phyloP scores from a whole-genome alignment of 2,888 invertebrate genomes.

The Oligia strigilis region DNA sequence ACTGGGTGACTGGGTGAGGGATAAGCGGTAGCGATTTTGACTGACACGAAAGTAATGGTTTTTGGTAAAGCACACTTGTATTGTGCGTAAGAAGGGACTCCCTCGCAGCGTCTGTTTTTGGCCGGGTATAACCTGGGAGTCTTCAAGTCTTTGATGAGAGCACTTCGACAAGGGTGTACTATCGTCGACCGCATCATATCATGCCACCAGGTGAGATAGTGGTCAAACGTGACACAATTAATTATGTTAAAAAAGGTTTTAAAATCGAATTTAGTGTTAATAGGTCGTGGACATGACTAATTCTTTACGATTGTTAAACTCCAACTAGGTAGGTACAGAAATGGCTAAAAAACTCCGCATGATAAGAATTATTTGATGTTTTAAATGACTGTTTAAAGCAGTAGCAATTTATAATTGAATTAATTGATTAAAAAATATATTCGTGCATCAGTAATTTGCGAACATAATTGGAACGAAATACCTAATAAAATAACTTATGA shows the following conservation, averaged over 20 bases:
- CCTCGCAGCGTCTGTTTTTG: not conserved
- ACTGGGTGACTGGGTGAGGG: conserved; percentile 37
- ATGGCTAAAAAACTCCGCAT: not conserved
- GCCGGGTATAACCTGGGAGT: not conserved
- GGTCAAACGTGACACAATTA: not conserved
- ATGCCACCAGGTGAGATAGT: not conserved
- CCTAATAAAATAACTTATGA: conserved; percentile 14
- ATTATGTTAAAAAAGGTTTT: not conserved
- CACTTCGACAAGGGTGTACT: not conserved
- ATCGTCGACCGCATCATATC: not conserved
- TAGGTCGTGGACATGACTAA: not conserved
- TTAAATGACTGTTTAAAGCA: not conserved
- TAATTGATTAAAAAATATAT: conserved; percentile 18
- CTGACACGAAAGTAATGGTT: not conserved
- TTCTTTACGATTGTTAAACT: not conserved
- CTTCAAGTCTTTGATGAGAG: not conserved
- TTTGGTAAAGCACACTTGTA: not conserved
- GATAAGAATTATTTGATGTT: not conserved
- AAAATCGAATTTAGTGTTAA: not conserved
- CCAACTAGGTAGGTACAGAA: not conserved
- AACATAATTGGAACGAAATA: conserved; percentile 23
- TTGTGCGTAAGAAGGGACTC: not conserved
- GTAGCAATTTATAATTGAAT: conserved; percentile 21
- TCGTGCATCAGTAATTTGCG: conserved; percentile 7
- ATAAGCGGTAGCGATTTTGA: conserved; percentile 59